Evolutionary conservation across 2,888 invertebrate species (phyloP).

Genomic region (Panopea generosa): DNA sequence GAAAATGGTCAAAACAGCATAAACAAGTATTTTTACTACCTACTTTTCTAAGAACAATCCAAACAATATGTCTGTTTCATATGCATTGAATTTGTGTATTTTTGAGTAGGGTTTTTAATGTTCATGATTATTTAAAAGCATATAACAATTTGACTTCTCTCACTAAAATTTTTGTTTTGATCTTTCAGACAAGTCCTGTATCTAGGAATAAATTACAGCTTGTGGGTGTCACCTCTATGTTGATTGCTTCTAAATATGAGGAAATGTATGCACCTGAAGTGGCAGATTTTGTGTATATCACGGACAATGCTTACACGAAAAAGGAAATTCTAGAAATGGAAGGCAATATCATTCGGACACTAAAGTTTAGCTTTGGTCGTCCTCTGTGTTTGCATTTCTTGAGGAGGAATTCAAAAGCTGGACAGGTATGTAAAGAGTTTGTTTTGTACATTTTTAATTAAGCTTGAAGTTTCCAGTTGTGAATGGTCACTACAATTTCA

Average conservation of each 20-base stretch:
- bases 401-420: slow-evolving; percentile 88
- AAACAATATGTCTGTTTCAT: no score
- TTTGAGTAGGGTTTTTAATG: no score
- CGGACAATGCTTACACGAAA: slow-evolving; percentile 94
- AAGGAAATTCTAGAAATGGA: slow-evolving; percentile 94
- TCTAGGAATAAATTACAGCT: slow-evolving; percentile 92
- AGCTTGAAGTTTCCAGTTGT: no score
- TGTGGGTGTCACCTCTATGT: slow-evolving; percentile 95
- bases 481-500: no score
- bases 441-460: no score
- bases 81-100: no score
- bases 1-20: no score
- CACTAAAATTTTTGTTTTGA: not conserved
- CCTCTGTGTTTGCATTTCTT: slow-evolving; percentile 96
- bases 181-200: slow-evolving; percentile 86
- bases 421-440: slow-evolving; percentile 87
- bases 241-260: slow-evolving; percentile 97
- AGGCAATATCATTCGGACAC: slow-evolving; percentile 90
- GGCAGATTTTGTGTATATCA: slow-evolving; percentile 95
- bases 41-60: no score
- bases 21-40: no score
- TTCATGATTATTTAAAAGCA: no score
- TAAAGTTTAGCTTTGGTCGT: slow-evolving; percentile 93
- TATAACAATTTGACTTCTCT: no score
- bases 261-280: slow-evolving; percentile 96